A percentile compares a stretch with the other conserved stretches of the same genome.
Evolutionary conservation across 2,797 vertebrate species (phyloP).

Genomic region (Champsocephalus gunnari): DNA sequence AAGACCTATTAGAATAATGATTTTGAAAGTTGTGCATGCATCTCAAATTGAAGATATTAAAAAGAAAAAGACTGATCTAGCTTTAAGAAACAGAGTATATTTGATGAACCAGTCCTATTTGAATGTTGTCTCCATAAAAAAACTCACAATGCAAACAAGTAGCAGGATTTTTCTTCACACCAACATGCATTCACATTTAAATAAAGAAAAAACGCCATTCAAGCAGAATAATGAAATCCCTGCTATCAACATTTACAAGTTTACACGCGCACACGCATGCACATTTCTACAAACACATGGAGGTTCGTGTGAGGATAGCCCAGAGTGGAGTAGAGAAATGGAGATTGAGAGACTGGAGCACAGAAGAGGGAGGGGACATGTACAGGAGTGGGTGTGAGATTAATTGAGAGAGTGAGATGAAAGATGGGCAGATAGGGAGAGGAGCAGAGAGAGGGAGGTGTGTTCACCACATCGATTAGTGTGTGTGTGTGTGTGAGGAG

Average conservation of each 20-base stretch:
- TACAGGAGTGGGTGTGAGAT: conserved; percentile 41
- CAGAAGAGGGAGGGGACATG: conserved; percentile 31
- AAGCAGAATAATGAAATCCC: neutral
- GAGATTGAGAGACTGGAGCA: conserved; percentile 24
- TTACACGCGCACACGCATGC: neutral
- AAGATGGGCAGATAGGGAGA: conserved; percentile 53
- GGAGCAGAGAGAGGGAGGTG: conserved; percentile 26
- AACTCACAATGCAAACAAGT: too few relatives aligned
- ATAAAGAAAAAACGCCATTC: neutral
- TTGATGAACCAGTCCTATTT: too few relatives aligned
- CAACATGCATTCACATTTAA: too few relatives aligned
- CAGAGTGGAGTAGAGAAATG: neutral
- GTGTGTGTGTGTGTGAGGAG: conserved; percentile 1
- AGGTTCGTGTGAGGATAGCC: conserved; percentile 37
- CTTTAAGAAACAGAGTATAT: neutral
- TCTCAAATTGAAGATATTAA: neutral
- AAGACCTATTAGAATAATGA: neutral
- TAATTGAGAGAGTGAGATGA: conserved; percentile 56
- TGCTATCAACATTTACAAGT: neutral
- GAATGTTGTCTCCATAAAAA: too few relatives aligned
- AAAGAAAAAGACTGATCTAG: neutral
- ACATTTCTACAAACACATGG: conserved; percentile 1
- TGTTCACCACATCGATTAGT: neutral
- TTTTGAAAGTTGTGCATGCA: neutral
- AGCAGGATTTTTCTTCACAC: too few relatives aligned